Evolutionary conservation across 2,797 vertebrate species (phyloP).

Genomic region (Tolypeutes matacus): DNA sequence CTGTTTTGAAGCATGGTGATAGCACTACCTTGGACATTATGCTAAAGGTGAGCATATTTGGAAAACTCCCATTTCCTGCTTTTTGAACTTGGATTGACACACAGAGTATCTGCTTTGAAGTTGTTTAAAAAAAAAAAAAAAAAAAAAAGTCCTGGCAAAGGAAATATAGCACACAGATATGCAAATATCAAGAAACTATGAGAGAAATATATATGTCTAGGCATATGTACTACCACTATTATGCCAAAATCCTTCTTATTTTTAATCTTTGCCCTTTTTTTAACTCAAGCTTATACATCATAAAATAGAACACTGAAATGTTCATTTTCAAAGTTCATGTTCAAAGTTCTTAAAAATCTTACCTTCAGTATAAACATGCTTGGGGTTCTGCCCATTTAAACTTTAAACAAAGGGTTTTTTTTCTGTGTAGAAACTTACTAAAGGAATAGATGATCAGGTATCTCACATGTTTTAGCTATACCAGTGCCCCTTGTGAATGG

Average conservation of each 20-base stretch:
- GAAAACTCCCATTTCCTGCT: background rate
- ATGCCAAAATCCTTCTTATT: background rate
- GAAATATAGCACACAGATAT: background rate
- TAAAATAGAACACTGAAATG: conserved; percentile 15
- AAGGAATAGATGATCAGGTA: background rate
- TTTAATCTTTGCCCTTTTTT: background rate
- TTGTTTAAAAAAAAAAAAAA: background rate
- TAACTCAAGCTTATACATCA: background rate
- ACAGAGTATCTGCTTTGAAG: background rate
- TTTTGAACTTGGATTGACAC: conserved; percentile 7
- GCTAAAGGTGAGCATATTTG: conserved; percentile 93
- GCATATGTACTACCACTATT: background rate
- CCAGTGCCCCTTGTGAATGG: background rate
- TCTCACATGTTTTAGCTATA: background rate
- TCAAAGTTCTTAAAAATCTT: conserved; percentile 42
- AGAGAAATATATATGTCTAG: background rate
- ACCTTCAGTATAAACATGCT: conserved; percentile 22
- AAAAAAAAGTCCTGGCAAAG: background rate
- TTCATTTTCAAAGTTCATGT: conserved; percentile 14
- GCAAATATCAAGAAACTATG: background rate
- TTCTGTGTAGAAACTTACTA: conserved; percentile 17
- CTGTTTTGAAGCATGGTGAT: conserved; percentile 97
- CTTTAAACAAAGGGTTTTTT: conserved; percentile 6
- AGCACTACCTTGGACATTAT: conserved; percentile 95
- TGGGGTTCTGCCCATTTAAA: background rate